phyloP scores from a whole-genome alignment of 2,113 vertebrate species.

The Brienomyrus longianalis region DNA sequence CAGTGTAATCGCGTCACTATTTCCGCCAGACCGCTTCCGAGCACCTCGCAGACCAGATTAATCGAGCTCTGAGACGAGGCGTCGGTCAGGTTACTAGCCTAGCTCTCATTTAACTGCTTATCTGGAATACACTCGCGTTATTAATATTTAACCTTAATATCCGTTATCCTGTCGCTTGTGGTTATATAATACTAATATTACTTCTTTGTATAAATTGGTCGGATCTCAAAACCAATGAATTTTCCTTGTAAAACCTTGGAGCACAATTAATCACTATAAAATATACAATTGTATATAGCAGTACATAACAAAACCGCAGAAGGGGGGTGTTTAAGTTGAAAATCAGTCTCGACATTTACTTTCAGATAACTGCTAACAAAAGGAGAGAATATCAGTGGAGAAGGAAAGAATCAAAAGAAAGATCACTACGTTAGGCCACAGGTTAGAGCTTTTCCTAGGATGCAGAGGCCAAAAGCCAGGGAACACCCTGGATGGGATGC shows the following conservation, averaged over 20 bases:
- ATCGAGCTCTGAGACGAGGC: conserved; percentile 39
- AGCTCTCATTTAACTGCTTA: background rate
- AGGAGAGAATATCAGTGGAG: background rate
- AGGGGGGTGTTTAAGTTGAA: background rate
- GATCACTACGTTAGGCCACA: background rate
- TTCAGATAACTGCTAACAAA: background rate
- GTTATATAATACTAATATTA: background rate
- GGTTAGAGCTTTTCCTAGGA: background rate
- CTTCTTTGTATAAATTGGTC: background rate
- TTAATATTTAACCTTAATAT: background rate
- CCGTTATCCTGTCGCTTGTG: background rate
- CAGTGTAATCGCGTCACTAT: conserved; percentile 64
- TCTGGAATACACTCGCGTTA: background rate
- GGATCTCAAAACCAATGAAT: background rate
- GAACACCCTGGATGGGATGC: background rate
- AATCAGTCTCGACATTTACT: background rate
- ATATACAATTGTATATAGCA: background rate
- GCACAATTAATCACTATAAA: background rate
- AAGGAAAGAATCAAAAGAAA: background rate
- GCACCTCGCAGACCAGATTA: conserved; percentile 37
- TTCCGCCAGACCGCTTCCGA: conserved; percentile 45
- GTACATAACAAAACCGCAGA: background rate
- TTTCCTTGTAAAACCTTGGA: background rate
- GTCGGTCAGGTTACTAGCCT: background rate
- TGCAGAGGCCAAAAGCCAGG: background rate